Evolutionary conservation across 2,888 invertebrate genomes (phyloP).

Genomic region (Metellina segmentata): DNA sequence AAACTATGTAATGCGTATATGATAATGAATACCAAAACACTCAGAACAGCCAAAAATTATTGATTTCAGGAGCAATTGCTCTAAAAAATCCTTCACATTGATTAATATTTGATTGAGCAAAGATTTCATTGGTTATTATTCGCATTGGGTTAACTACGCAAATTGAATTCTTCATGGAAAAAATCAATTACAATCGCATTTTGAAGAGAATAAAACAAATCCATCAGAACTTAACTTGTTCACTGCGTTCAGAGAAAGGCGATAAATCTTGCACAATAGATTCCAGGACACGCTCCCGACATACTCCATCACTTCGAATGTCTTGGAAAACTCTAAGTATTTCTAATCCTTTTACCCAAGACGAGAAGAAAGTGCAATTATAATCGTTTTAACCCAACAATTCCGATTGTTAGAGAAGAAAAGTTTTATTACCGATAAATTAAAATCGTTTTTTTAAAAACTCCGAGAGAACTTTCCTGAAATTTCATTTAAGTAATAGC

Average conservation of each 20-base stretch:
- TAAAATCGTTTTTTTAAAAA: slow-evolving; percentile 17
- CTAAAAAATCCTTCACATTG: neutral
- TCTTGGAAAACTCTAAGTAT: slow-evolving; percentile 31
- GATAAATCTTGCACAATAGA: neutral
- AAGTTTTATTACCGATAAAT: slow-evolving; percentile 27
- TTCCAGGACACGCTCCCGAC: neutral
- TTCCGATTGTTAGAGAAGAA: slow-evolving; percentile 20
- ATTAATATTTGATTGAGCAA: neutral
- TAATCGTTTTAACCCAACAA: slow-evolving; percentile 25
- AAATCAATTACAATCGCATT: neutral
- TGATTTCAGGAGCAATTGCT: no score
- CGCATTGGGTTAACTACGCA: neutral
- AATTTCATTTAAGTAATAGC: neutral
- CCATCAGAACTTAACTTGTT: neutral
- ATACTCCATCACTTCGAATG: neutral
- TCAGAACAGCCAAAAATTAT: no score
- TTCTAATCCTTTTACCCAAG: slow-evolving; percentile 40
- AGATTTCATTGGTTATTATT: neutral
- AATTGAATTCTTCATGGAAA: neutral
- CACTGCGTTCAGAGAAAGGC: neutral
- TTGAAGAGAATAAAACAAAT: neutral
- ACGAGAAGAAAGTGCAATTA: slow-evolving; percentile 22
- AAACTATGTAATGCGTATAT: no score
- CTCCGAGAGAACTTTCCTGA: neutral
- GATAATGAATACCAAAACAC: no score